Evolutionary conservation across 2,888 invertebrate species (phyloP), one percentile per base, ranked within the genome.

Genomic region (Synanthedon formicaeformis): DNA sequence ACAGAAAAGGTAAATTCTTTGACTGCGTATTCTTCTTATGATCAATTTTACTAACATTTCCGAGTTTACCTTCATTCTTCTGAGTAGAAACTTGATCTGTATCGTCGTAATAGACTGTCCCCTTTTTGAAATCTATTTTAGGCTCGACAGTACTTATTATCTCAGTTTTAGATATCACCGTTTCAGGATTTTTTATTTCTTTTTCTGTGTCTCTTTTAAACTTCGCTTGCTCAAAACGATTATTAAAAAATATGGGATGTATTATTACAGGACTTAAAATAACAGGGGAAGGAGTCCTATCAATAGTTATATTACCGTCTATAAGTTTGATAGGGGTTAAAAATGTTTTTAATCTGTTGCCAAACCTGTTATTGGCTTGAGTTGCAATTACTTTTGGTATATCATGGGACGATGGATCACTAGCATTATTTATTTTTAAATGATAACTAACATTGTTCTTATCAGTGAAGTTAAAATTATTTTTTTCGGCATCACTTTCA

Each of bases 241-340:
- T 13, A 62, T 76, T 76, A 16, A 81, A 76, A 54, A 78, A 73
- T 50, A 84, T 64, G 0, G 84, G 83, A 50, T 75, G 78, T 60
- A 84, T 77, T 53, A 84, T 60, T 40, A 83, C 82, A 27, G 86
- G 86, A 60, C 84, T 85, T 48, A 84, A 59, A 54, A 85, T 73
- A 23, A 86, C 71, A 1, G 86, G 79, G 0, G 82, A 71, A 12
- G 71, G 51, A 54, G 65, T 56, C 57, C 64, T 56, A 63, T 69
- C 62, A 12, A 52, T 8, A n/a, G 48, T 50, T 10, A 61, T 56
- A 51, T 61, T 65, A 50, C 69, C 70, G 40, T 71, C 73, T 6
- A 77, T 63, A 49, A 82, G 62, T 58, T 76, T 78, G 1, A 81
- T 64, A 2, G 85, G 83, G 3, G 79, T 62, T 54, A 83, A 55